These are phyloP conservation scores for Magallana angulata DNA, from an alignment of 1,140 invertebrate genomes.

Conservation along the genomic window DNA sequence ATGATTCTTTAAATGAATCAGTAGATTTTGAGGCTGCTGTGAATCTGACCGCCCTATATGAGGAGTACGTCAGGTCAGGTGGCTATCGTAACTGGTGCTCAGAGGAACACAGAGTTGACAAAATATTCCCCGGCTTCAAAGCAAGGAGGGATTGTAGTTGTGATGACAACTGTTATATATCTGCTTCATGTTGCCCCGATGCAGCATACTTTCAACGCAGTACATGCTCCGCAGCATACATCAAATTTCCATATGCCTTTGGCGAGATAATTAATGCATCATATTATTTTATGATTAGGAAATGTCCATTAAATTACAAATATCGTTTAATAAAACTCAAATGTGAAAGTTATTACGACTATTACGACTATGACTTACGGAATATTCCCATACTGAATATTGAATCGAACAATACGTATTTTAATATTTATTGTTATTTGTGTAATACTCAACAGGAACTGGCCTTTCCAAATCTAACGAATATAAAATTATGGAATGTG, in stretches of 20 bases:
- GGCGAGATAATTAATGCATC: background rate
- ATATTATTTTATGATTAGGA: background rate
- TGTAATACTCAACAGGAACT: too few relatives aligned
- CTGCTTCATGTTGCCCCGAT: slow-evolving; percentile 9
- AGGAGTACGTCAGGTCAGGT: background rate
- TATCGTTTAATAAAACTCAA: too few relatives aligned
- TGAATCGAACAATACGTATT: too few relatives aligned
- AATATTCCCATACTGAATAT: too few relatives aligned
- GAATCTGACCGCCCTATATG: background rate
- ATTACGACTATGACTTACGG: too few relatives aligned
- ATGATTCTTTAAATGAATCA: background rate
- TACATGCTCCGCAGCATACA: background rate
- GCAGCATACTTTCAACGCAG: background rate
- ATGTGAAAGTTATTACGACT: too few relatives aligned
- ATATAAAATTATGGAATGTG: too few relatives aligned
- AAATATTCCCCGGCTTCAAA: background rate
- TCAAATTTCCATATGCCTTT: background rate
- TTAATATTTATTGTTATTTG: too few relatives aligned
- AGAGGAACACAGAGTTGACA: background rate
- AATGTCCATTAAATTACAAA: too few relatives aligned
- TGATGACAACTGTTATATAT: background rate
- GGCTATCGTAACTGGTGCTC: background rate
- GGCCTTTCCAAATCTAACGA: too few relatives aligned
- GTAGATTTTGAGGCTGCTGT: background rate
- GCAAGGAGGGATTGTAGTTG: background rate